A percentile compares a stretch with the other conserved stretches of the same genome.
These are phyloP conservation scores for Caranx ignobilis DNA, from an alignment of 2,113 vertebrate genomes.

Conservation along the genomic window DNA sequence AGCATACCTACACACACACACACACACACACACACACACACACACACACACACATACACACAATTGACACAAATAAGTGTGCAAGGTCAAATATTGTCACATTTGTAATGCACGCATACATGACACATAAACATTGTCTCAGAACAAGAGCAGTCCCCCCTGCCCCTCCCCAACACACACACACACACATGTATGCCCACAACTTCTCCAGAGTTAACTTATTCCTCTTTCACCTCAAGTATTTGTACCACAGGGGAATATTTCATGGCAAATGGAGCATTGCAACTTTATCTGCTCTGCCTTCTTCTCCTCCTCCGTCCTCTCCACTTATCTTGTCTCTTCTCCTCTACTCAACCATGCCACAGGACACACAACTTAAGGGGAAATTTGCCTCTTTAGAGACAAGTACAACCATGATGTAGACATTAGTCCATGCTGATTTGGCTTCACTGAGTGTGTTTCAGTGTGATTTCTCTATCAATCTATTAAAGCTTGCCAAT, in stretches of 20 bases:
- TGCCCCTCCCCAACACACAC: not conserved
- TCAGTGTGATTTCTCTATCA: not conserved
- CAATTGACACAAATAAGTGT: not conserved
- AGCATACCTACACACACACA: constrained; percentile 13
- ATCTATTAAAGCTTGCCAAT: not conserved
- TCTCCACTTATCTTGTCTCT: constrained; percentile 61
- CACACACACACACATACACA: not conserved
- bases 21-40: not conserved
- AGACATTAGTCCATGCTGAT: constrained; percentile 3
- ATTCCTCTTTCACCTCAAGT: constrained; percentile 52
- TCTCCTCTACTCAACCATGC: constrained; percentile 40
- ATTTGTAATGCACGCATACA: constrained; percentile 3
- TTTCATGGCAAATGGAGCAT: constrained; percentile 67
- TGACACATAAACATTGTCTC: not conserved
- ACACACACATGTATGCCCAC: constrained; percentile 19
- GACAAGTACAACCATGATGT: constrained; percentile 23
- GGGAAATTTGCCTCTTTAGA: constrained; percentile 27
- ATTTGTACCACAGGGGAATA: constrained; percentile 60
- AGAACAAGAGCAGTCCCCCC: not conserved
- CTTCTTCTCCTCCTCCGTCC: constrained; percentile 46
- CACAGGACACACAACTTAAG: constrained; percentile 37
- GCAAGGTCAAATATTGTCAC: constrained; percentile 15
- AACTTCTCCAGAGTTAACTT: constrained; percentile 57
- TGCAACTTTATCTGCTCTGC: constrained; percentile 64
- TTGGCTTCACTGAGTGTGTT: not conserved